phyloP scores from a whole-genome alignment of 2,113 vertebrate genomes.

The Murina feae region DNA sequence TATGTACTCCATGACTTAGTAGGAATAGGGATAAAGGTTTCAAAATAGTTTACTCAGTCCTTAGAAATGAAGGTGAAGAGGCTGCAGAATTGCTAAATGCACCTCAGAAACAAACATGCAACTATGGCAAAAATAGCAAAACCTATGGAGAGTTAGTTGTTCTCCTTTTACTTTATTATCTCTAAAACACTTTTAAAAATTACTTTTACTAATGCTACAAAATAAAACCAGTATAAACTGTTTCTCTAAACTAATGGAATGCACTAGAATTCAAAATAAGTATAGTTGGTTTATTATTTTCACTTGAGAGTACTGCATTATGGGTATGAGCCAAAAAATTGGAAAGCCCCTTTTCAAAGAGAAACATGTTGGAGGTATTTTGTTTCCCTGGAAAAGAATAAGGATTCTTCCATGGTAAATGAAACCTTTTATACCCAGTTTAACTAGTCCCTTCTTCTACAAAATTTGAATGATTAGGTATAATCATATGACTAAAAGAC shows the following conservation, averaged over 20 bases:
- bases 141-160: not conserved
- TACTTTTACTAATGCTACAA: not conserved
- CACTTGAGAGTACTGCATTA: not conserved
- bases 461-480: not conserved
- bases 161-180: not conserved
- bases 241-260: not conserved
- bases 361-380: not conserved
- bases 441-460: not conserved
- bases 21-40: not conserved
- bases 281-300: not conserved
- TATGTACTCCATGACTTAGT: not conserved
- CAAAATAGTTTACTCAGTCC: not conserved
- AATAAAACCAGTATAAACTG: not conserved
- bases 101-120: not conserved
- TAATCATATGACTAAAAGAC: not conserved
- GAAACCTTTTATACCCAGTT: not conserved
- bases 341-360: not conserved
- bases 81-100: not conserved
- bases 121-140: not conserved
- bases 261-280: not conserved
- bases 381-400: not conserved
- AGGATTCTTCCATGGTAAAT: not conserved
- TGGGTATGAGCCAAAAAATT: not conserved
- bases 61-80: not conserved
- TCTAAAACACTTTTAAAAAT: not conserved